A percentile compares a stretch with the other conserved stretches of the same genome.
These are phyloP conservation scores for Grapholita molesta DNA, from an alignment of 1,140 invertebrate genomes.

Conservation along the genomic window DNA sequence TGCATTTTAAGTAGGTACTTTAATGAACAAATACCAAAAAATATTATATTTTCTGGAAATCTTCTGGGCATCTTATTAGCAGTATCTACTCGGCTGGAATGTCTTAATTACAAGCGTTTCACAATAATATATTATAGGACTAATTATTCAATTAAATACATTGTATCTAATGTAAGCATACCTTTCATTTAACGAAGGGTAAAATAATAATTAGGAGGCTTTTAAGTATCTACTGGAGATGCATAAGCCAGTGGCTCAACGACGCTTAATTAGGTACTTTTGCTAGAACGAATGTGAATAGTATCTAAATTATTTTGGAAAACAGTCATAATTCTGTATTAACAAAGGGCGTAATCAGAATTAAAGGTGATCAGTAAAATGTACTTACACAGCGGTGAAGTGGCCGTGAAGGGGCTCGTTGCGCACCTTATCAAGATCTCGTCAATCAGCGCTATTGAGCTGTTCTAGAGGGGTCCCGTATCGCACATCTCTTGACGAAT, in stretches of 20 bases:
- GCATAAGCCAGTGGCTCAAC: neutral
- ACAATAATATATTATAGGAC: neutral
- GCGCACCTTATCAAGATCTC: conserved; percentile 57
- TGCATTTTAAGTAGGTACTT: no score
- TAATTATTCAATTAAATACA: neutral
- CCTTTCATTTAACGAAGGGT: neutral
- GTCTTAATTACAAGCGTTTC: neutral
- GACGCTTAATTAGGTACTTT: neutral
- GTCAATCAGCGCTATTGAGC: conserved; percentile 60
- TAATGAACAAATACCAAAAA: no score
- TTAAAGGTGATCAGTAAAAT: conserved; percentile 38
- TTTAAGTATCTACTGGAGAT: neutral
- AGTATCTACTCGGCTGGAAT: neutral
- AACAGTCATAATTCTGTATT: conserved; percentile 26
- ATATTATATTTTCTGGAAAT: no score
- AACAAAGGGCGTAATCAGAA: conserved; percentile 49
- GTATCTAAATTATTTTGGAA: conserved; percentile 12
- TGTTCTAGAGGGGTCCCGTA: neutral
- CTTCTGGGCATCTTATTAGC: no score
- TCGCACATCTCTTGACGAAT: conserved; percentile 2
- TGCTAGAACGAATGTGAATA: neutral
- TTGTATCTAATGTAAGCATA: neutral
- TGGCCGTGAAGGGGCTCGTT: conserved; percentile 22
- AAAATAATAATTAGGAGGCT: conserved; percentile 10
- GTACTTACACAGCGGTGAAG: conserved; percentile 26